These are phyloP conservation scores for Phthorimaea operculella DNA, from an alignment of 1,140 invertebrate species.

Conservation along the genomic window DNA sequence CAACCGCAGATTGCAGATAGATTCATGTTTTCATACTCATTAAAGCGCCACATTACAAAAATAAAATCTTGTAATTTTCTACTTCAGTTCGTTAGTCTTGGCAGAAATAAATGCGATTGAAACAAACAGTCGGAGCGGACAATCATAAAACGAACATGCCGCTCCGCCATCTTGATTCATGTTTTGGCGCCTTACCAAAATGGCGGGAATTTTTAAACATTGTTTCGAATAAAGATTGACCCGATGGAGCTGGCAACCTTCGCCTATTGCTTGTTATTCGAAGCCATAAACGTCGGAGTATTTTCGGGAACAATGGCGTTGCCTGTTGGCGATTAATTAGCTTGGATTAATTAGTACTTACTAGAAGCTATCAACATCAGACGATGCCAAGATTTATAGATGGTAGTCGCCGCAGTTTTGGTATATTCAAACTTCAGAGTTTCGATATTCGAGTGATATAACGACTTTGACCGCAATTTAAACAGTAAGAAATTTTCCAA, in stretches of 20 bases:
- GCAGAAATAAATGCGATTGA: slow-evolving; percentile 30
- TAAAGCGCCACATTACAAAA: not conserved
- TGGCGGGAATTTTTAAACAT: slow-evolving; percentile 16
- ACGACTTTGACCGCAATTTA: too few relatives aligned
- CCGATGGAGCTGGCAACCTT: too few relatives aligned
- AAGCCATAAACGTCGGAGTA: too few relatives aligned
- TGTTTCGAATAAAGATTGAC: slow-evolving; percentile 10
- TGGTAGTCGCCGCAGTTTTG: too few relatives aligned
- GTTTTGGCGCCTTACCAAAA: slow-evolving; percentile 46
- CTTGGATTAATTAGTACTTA: not conserved
- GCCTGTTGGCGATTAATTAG: slow-evolving; percentile 3
- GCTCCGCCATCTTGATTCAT: slow-evolving; percentile 56
- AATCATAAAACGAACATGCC: slow-evolving; percentile 51
- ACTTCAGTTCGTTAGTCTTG: slow-evolving; percentile 5
- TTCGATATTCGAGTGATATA: too few relatives aligned
- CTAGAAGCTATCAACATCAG: too few relatives aligned
- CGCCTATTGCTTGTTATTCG: too few relatives aligned
- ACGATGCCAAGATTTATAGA: too few relatives aligned
- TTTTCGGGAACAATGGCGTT: slow-evolving; percentile 2
- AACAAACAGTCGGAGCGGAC: slow-evolving; percentile 32
- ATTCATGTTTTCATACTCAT: too few relatives aligned
- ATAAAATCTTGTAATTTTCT: slow-evolving; percentile 1
- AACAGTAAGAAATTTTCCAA: too few relatives aligned
- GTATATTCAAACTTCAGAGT: too few relatives aligned
- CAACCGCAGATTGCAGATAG: not conserved